Percentiles rank a stretch among this genome's conserved stretches.
Evolutionary conservation across 1,140 invertebrate species (phyloP).

Genomic region (Bacillus rossius): DNA sequence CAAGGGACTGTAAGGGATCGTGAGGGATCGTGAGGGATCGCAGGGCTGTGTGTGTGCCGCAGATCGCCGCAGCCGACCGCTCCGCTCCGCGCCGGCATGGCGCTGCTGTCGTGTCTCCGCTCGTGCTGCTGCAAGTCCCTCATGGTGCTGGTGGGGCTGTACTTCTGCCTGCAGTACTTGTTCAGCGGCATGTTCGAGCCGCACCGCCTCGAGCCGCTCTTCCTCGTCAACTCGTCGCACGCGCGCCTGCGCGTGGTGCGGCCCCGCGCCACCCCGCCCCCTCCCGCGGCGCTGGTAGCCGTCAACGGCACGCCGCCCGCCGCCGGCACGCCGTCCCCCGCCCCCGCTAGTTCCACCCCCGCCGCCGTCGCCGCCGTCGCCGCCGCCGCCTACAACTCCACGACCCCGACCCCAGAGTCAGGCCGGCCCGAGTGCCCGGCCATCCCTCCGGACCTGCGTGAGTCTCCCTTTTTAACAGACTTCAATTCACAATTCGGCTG

Average conservation of each 20-base stretch:
- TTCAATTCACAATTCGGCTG: too few relatives aligned
- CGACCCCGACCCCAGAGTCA: not conserved
- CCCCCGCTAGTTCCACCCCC: not conserved
- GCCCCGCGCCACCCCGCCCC: not conserved
- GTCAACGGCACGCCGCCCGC: not conserved
- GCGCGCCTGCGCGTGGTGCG: conserved; percentile 1
- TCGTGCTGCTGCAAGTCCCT: conserved; percentile 5
- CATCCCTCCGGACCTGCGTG: not conserved
- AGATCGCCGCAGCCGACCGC: too few relatives aligned
- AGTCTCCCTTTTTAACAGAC: too few relatives aligned
- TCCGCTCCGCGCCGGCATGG: too few relatives aligned
- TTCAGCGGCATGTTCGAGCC: conserved; percentile 43
- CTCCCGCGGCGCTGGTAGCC: not conserved
- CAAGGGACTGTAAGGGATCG: too few relatives aligned
- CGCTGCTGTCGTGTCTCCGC: not conserved
- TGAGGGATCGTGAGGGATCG: too few relatives aligned
- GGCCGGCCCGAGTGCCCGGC: not conserved
- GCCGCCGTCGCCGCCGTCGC: not conserved
- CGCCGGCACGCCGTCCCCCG: not conserved
- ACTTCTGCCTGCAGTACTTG: conserved; percentile 43
- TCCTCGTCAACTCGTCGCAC: conserved; percentile 40
- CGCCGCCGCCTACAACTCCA: not conserved
- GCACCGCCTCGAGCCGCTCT: conserved; percentile 43
- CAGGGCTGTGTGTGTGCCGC: too few relatives aligned
- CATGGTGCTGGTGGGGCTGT: conserved; percentile 27